Conservation (phyloP, 1,140 invertebrate genomes). For the Lepidurus packardi region DNA sequence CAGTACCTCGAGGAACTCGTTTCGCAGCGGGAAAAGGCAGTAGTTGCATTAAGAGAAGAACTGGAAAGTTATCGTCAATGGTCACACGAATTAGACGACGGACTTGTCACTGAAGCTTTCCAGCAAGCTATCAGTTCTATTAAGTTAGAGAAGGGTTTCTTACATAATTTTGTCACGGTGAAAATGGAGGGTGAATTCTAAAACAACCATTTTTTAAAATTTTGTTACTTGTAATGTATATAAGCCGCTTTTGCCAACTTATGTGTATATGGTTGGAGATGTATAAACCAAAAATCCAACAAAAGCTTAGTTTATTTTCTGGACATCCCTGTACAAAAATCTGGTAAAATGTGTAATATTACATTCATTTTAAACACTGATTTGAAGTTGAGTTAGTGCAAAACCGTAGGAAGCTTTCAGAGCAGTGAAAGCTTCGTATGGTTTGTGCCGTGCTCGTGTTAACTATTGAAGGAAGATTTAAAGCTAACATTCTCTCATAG, state of each 20-base stretch:
- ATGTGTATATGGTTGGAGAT: neutral
- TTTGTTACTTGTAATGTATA: neutral
- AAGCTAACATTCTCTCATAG: too few species aligned
- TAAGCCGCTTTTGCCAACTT: neutral
- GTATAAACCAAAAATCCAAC: too few species aligned
- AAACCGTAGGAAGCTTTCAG: too few species aligned
- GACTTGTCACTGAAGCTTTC: constrained; percentile 66
- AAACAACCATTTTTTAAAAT: neutral
- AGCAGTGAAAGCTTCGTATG: too few species aligned
- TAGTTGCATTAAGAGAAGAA: constrained; percentile 79
- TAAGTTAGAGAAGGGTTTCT: neutral
- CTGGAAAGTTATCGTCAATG: constrained; percentile 79
- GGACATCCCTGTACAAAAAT: too few species aligned
- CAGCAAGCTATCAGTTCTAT: constrained; percentile 45
- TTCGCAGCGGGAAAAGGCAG: constrained; percentile 86
- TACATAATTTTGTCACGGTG: neutral
- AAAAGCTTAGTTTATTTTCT: too few species aligned
- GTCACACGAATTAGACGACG: constrained; percentile 71
- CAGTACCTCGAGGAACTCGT: constrained; percentile 96
- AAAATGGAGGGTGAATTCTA: neutral
- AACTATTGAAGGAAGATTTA: too few species aligned
- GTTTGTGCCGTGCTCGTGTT: too few species aligned
- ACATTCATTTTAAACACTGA: too few species aligned
- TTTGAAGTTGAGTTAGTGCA: too few species aligned
- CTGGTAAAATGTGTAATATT: too few species aligned